A percentile compares a stretch with the other conserved stretches of the same genome.
phyloP scores from a whole-genome alignment of 2,113 vertebrate genomes.

The Nannospalax galili region DNA sequence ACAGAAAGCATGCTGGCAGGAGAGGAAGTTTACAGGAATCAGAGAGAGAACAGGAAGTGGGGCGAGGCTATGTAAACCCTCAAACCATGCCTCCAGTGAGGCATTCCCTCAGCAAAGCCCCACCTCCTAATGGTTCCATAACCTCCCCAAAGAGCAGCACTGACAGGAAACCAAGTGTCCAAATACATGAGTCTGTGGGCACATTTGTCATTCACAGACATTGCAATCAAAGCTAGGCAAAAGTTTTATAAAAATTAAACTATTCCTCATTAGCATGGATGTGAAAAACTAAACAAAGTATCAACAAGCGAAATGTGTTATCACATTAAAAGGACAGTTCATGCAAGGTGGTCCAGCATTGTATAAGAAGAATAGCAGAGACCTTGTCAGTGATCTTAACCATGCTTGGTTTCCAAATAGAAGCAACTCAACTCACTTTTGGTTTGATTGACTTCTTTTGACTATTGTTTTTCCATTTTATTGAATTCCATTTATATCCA shows the following conservation, averaged over 20 bases:
- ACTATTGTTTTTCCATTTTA: not conserved
- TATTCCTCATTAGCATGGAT: not conserved
- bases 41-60: not conserved
- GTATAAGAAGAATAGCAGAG: not conserved
- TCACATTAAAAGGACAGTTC: not conserved
- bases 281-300: not conserved
- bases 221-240: not conserved
- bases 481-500: conserved; percentile 30
- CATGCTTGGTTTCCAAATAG: not conserved
- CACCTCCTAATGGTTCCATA: not conserved
- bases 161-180: not conserved
- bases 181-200: not conserved
- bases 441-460: not conserved
- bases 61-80: not conserved
- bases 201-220: not conserved
- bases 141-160: not conserved
- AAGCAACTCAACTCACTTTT: not conserved
- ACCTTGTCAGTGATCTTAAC: not conserved
- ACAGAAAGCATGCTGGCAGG: not conserved
- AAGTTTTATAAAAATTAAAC: not conserved
- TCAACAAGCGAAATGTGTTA: not conserved
- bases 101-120: not conserved
- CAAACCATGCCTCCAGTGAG: not conserved
- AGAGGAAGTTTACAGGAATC: not conserved
- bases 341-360: not conserved